Conservation (phyloP, 2,113 vertebrate genomes). For the Alaudala cheleensis region DNA sequence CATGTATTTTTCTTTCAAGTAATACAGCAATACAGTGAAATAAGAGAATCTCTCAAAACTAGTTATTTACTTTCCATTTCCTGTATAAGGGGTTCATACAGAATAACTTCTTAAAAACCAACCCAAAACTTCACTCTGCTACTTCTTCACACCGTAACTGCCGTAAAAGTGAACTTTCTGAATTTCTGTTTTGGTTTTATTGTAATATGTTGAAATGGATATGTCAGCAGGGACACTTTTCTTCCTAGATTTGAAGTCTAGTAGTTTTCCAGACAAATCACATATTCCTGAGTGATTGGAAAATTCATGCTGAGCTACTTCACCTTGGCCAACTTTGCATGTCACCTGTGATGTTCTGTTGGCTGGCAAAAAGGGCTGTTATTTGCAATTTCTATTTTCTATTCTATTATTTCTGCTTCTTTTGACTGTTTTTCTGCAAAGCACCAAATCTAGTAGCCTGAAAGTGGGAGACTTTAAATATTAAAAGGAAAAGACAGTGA, state of each 20-base stretch:
- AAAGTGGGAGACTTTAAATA: neutral
- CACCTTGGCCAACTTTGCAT: neutral
- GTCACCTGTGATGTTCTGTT: neutral
- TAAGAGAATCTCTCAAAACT: neutral
- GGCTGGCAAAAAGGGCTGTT: neutral
- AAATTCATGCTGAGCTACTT: neutral
- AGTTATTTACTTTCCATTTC: neutral
- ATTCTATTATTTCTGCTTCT: neutral
- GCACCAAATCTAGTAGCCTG: neutral
- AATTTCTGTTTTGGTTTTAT: neutral
- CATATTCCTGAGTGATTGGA: neutral
- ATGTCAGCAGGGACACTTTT: neutral
- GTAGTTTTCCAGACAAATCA: neutral
- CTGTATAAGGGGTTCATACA: neutral
- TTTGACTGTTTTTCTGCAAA: neutral
- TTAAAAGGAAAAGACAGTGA: neutral
- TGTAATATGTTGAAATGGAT: neutral
- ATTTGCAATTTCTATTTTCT: neutral
- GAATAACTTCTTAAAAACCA: neutral
- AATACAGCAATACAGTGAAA: fast-evolving
- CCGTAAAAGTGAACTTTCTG: neutral
- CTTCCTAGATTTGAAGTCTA: neutral
- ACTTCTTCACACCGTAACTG: neutral
- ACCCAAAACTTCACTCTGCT: neutral
- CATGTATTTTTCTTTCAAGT: neutral